Conservation (phyloP, 2,113 vertebrate species). For the Marmota flaviventris region DNA sequence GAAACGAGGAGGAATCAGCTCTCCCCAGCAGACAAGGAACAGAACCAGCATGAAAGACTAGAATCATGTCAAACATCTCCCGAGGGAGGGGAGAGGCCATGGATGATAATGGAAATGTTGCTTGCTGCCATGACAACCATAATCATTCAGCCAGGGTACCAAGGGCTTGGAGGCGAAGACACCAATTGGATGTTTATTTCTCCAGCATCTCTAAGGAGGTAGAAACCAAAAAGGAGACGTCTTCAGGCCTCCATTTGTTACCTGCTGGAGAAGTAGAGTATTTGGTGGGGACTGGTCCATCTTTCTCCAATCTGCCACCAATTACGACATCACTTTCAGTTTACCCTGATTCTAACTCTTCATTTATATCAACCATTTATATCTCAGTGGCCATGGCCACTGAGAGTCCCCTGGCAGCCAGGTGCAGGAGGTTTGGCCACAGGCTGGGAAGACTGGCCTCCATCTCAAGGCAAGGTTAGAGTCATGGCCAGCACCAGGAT, state of each 20-base stretch:
- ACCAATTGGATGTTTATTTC: not conserved
- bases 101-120: not conserved
- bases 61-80: not conserved
- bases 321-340: not conserved
- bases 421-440: not conserved
- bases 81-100: conserved; percentile 12
- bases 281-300: not conserved
- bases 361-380: not conserved
- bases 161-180: not conserved
- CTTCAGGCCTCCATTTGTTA: not conserved
- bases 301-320: not conserved
- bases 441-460: no score
- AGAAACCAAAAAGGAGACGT: not conserved
- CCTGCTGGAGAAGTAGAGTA: not conserved
- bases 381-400: not conserved
- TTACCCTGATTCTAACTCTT: not conserved
- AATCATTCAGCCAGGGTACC: conserved; percentile 17
- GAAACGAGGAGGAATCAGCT: not conserved
- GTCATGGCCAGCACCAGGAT: no score
- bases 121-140: conserved; percentile 68
- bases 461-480: not conserved
- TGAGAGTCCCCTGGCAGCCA: not conserved
- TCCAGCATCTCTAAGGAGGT: not conserved
- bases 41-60: not conserved
- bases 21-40: not conserved